phyloP scores from a whole-genome alignment of 2,888 invertebrate species.

The Meghimatium bilineatum region DNA sequence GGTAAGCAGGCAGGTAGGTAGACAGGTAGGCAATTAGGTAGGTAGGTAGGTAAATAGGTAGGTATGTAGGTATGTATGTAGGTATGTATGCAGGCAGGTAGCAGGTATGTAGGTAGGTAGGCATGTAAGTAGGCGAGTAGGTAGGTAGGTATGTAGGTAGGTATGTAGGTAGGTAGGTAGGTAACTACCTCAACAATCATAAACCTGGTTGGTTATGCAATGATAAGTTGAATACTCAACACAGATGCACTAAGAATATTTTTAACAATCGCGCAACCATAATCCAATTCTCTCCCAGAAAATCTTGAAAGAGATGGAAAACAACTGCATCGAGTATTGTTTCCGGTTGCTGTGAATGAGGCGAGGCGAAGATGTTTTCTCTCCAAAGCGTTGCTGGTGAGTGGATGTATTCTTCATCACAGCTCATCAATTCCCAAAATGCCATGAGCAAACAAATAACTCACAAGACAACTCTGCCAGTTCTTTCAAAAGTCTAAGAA shows the following conservation, averaged over 20 bases:
- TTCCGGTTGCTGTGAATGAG: constrained; percentile 11
- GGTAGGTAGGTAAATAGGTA: too few relatives aligned
- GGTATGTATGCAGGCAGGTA: too few relatives aligned
- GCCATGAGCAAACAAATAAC: constrained; percentile 37
- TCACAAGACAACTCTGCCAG: constrained; percentile 19
- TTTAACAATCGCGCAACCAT: neutral
- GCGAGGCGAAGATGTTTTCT: constrained; percentile 32
- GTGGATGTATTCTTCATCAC: constrained; percentile 34
- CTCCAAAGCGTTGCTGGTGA: constrained; percentile 22
- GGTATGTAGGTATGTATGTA: too few relatives aligned
- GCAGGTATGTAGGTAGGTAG: too few relatives aligned
- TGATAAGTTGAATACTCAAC: too few relatives aligned
- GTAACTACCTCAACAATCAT: too few relatives aligned
- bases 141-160: too few relatives aligned
- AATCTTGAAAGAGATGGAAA: neutral
- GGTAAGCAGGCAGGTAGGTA: too few relatives aligned
- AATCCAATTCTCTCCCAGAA: neutral
- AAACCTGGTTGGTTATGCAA: too few relatives aligned
- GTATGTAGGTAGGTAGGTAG: too few relatives aligned
- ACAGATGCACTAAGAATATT: neutral
- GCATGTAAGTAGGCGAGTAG: too few relatives aligned
- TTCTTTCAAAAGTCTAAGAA: neutral
- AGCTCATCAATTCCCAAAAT: constrained; percentile 31
- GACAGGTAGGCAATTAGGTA: too few relatives aligned
- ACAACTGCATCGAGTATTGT: neutral